These are phyloP conservation scores for Lutjanus erythropterus DNA, from an alignment of 2,113 vertebrate genomes.

Conservation along the genomic window DNA sequence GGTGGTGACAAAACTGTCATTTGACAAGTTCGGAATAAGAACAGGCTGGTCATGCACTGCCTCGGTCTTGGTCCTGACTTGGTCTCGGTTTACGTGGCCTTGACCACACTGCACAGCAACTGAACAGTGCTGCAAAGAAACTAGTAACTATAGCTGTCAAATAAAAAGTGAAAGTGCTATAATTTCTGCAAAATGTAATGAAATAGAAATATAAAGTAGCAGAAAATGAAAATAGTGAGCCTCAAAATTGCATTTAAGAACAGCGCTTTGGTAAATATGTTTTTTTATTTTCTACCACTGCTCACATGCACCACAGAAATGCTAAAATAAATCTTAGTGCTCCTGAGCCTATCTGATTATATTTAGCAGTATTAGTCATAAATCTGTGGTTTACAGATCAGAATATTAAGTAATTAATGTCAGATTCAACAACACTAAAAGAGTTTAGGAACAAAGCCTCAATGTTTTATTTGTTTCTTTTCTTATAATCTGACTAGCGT, in stretches of 20 bases:
- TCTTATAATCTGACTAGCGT: background rate
- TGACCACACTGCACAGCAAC: no score
- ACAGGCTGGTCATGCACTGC: no score
- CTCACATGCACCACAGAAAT: background rate
- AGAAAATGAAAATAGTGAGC: background rate
- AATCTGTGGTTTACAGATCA: conserved; percentile 29
- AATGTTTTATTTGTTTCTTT: background rate
- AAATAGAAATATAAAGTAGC: background rate
- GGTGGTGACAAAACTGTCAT: no score
- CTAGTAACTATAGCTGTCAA: background rate
- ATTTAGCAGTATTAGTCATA: conserved; percentile 31
- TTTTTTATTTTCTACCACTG: background rate
- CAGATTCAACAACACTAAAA: conserved; percentile 33
- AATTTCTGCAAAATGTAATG: background rate
- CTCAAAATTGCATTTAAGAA: background rate
- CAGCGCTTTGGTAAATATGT: background rate
- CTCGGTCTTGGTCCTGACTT: no score
- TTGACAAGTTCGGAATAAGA: no score
- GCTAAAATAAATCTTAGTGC: background rate
- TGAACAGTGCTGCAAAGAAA: no score
- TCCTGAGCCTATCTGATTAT: conserved; percentile 24
- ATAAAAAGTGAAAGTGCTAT: background rate
- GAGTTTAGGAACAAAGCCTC: conserved; percentile 14
- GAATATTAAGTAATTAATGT: conserved; percentile 9
- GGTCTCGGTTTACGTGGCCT: no score